Evolutionary conservation across 2,888 invertebrate species (phyloP).

Genomic region (Eristalis arbustorum): DNA sequence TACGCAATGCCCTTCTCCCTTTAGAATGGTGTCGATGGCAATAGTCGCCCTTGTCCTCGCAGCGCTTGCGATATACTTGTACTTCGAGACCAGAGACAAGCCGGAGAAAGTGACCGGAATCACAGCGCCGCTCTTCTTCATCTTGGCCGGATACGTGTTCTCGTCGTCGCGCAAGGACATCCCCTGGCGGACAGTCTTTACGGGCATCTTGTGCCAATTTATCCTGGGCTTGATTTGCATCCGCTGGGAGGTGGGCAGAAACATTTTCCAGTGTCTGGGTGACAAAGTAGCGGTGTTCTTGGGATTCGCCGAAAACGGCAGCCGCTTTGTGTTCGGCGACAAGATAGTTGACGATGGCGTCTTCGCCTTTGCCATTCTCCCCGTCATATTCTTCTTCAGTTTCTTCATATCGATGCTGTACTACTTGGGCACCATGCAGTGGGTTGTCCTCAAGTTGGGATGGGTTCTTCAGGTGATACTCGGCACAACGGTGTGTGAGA

Average conservation of each 20-base stretch:
- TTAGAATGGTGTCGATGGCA: conserved; percentile 81
- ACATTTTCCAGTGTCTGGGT: conserved; percentile 84
- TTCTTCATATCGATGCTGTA: conserved; percentile 94
- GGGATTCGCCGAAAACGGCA: conserved; percentile 88
- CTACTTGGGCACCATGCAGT: conserved; percentile 93
- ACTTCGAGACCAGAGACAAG: conserved; percentile 83
- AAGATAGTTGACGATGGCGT: conserved; percentile 83
- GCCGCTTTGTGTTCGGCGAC: conserved; percentile 91
- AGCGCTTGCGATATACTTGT: conserved; percentile 83
- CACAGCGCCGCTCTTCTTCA: conserved; percentile 84
- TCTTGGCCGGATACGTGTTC: conserved; percentile 84
- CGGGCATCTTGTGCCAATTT: conserved; percentile 92
- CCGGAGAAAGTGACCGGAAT: conserved; percentile 85
- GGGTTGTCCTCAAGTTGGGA: conserved; percentile 90
- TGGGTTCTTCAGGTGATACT: conserved; percentile 86
- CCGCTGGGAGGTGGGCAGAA: conserved; percentile 89
- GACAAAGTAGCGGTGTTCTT: conserved; percentile 87
- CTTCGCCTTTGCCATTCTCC: conserved; percentile 94
- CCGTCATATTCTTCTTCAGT: conserved; percentile 96
- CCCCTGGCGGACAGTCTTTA: conserved; percentile 89
- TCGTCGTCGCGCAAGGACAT: conserved; percentile 84
- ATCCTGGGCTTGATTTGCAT: conserved; percentile 91
- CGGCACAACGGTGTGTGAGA: conserved; percentile 96
- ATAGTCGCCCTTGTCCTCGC: conserved; percentile 80
- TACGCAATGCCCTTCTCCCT: background rate